phyloP scores from a whole-genome alignment of 2,113 vertebrate genomes.

The Xenotilapia longispinis region DNA sequence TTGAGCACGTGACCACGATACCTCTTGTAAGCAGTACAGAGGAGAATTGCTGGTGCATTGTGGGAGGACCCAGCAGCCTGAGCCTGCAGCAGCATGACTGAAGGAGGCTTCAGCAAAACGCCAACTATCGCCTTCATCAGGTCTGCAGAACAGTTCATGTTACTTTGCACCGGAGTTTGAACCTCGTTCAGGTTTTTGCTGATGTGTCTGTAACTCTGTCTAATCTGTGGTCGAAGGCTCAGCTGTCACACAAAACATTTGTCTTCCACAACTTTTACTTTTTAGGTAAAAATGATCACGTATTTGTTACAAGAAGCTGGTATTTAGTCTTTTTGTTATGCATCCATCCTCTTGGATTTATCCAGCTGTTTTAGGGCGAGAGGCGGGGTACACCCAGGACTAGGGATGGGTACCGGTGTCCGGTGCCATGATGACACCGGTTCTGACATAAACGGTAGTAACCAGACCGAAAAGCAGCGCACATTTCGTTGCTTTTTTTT shows the following conservation, averaged over 20 bases:
- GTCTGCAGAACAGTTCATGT: neutral
- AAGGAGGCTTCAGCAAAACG: neutral
- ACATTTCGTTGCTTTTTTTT: too few relatives aligned
- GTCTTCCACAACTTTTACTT: neutral
- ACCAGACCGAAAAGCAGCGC: too few relatives aligned
- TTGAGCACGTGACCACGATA: accelerated
- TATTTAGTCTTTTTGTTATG: neutral
- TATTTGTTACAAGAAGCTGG: neutral
- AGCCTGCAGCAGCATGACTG: neutral
- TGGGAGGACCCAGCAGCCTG: neutral
- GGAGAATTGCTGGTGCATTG: neutral
- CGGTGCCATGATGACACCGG: too few relatives aligned
- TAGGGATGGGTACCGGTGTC: neutral
- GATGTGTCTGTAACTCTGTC: neutral
- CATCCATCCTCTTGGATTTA: neutral
- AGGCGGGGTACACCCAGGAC: neutral
- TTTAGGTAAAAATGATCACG: neutral
- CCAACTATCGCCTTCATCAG: neutral
- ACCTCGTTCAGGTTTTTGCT: neutral
- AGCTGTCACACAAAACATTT: neutral
- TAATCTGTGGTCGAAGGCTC: neutral
- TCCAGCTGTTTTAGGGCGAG: neutral
- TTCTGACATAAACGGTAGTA: too few relatives aligned
- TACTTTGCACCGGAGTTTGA: neutral
- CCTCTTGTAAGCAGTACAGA: neutral